Evolutionary conservation across 2,113 vertebrate species (phyloP).

Genomic region (Myocastor coypus): DNA sequence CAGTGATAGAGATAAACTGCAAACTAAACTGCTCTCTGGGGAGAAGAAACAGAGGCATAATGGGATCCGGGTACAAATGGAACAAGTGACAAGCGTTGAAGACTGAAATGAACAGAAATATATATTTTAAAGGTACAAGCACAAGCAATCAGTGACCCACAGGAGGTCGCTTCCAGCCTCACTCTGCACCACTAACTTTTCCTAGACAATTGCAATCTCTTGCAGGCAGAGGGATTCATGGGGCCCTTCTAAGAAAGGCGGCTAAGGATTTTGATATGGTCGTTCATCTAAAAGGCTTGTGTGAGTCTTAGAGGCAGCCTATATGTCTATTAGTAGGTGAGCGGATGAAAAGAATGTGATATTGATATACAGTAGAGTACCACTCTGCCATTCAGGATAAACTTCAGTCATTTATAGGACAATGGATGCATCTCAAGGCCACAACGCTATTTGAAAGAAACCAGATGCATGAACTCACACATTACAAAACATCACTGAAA

Average conservation of each 20-base stretch:
- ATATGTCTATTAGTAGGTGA: background rate
- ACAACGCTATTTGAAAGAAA: background rate
- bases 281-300: background rate
- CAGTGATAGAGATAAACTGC: background rate
- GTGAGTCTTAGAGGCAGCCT: background rate
- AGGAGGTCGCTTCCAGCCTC: background rate
- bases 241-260: background rate
- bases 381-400: background rate
- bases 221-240: background rate
- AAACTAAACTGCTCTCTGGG: background rate
- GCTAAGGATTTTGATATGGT: background rate
- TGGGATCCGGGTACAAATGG: background rate
- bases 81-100: background rate
- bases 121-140: background rate
- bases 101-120: slow-evolving; percentile 25
- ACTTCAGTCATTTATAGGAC: background rate
- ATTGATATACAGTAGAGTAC: background rate
- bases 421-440: background rate
- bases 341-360: background rate
- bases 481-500: background rate
- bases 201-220: background rate
- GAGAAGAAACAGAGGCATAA: slow-evolving; percentile 37
- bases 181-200: background rate
- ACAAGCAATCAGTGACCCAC: background rate
- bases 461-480: background rate